Percentiles rank a stretch among this genome's conserved stretches.
phyloP scores from a whole-genome alignment of 2,888 invertebrate species.

The Anarsia innoxiella region DNA sequence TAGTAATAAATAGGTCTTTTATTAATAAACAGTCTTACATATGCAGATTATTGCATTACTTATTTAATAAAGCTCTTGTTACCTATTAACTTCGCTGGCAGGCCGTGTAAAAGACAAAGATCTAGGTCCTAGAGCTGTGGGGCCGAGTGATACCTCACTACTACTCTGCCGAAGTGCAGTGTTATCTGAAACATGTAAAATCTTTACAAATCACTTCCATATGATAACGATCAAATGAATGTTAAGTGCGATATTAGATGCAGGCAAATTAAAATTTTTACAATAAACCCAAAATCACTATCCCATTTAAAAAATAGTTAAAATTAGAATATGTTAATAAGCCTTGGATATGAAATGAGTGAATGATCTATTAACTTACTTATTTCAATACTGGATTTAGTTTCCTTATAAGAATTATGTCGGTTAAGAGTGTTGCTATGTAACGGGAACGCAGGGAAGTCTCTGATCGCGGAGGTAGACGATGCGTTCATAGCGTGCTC shows the following conservation, averaged over 20 bases:
- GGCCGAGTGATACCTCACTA: constrained; percentile 62
- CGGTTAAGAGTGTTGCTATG: constrained; percentile 48
- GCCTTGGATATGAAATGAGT: too few species aligned
- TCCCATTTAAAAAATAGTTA: not conserved
- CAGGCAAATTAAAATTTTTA: not conserved
- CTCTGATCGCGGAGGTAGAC: constrained; percentile 36
- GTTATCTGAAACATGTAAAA: constrained; percentile 1
- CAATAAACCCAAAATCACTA: not conserved
- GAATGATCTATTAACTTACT: too few species aligned
- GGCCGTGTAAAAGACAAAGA: constrained; percentile 63
- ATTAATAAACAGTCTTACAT: too few species aligned
- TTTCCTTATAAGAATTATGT: constrained; percentile 68
- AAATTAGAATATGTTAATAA: too few species aligned
- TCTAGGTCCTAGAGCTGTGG: constrained; percentile 57
- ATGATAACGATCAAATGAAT: too few species aligned
- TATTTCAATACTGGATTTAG: constrained; percentile 51
- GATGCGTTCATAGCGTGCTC: constrained; percentile 38
- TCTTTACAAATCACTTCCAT: too few species aligned
- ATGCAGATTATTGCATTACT: too few species aligned
- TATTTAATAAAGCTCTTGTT: too few species aligned
- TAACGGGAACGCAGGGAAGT: constrained; percentile 47
- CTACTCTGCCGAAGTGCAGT: constrained; percentile 52
- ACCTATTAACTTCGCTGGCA: constrained; percentile 42
- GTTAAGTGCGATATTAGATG: too few species aligned
- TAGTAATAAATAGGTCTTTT: too few species aligned